Evolutionary conservation across 2,797 vertebrate genomes (phyloP), one percentile per base, ranked within the genome.

Genomic region (Octomys mimax): DNA sequence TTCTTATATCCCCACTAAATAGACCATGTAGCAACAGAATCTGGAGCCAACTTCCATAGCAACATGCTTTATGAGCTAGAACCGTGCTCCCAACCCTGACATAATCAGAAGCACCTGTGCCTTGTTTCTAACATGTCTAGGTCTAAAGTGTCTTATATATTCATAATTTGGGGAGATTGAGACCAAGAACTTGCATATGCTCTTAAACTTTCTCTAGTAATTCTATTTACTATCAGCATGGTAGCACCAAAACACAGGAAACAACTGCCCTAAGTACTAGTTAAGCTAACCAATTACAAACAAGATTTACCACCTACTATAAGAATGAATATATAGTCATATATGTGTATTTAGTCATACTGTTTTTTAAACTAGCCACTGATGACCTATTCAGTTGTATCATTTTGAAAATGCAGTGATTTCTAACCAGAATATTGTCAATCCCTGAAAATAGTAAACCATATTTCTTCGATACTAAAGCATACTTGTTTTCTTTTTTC

Each of bases 351-450:
- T 89, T 86, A 87, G 77, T 92, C 33, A 8, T 52, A 46, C 42
- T 54, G 36, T 59, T 81, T 93, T 52, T 61, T 19, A 8, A 93
- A 84, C 28, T 22, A 52, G 21, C 57, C 33, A 89, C 26, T 85
- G 42, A 78, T 77, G 28, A 71, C 85, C 93, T 94, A 73, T 75
- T 90, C 62, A 85, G 2, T 61, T 78, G 64, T 73, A 68, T 89
- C 61, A 68, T 89, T 94, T 92, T 96, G 39, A 59, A 95, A 91
- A 70, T 96, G 33, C 36, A 46, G 4, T 71, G 9, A 81, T 86
- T 42, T 78, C 81, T 33, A 88, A 36, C 28, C 46, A 81, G 18
- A 33, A 22, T 86, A 59, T 89, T 92, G 7, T 59, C 31, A 24
- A 77, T 91, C 61, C 88, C 70, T 93, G 81, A 91, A 83, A 66